Evolutionary conservation across 2,888 invertebrate species (phyloP).

Genomic region (Diabrotica balteata): DNA sequence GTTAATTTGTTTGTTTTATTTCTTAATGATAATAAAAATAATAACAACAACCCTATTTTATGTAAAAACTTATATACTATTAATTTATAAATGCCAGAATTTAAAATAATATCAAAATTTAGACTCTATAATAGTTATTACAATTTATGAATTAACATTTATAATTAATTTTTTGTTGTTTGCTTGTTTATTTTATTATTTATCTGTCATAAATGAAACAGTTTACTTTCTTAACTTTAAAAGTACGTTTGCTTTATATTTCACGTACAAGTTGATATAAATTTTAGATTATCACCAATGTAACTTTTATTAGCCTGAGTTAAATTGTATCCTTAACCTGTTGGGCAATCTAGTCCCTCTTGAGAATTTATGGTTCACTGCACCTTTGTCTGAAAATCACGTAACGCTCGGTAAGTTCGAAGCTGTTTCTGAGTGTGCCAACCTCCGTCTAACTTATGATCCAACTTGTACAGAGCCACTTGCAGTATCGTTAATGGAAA

Average conservation of each 20-base stretch:
- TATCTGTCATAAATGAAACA: too few species aligned
- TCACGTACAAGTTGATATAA: neutral
- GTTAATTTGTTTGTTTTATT: too few species aligned
- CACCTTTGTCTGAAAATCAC: slow-evolving; percentile 30
- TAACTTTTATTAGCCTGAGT: neutral
- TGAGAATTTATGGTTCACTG: slow-evolving; percentile 15
- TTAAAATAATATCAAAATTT: too few species aligned
- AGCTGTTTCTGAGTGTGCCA: slow-evolving; percentile 39
- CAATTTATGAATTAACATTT: too few species aligned
- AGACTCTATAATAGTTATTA: too few species aligned
- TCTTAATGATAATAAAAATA: too few species aligned
- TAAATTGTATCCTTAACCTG: slow-evolving; percentile 5
- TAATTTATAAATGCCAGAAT: too few species aligned
- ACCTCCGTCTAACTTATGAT: slow-evolving; percentile 39
- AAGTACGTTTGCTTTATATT: neutral
- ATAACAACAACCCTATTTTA: too few species aligned
- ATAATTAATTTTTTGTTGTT: too few species aligned
- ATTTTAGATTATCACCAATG: neutral
- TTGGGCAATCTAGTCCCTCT: slow-evolving; percentile 1
- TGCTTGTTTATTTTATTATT: too few species aligned
- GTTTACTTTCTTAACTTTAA: too few species aligned
- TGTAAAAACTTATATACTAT: too few species aligned
- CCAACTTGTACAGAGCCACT: slow-evolving; percentile 45
- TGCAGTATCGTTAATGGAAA: slow-evolving; percentile 42
- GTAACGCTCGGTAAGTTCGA: slow-evolving; percentile 26